phyloP scores from a whole-genome alignment of 2,113 vertebrate species.

The Vombatus ursinus region DNA sequence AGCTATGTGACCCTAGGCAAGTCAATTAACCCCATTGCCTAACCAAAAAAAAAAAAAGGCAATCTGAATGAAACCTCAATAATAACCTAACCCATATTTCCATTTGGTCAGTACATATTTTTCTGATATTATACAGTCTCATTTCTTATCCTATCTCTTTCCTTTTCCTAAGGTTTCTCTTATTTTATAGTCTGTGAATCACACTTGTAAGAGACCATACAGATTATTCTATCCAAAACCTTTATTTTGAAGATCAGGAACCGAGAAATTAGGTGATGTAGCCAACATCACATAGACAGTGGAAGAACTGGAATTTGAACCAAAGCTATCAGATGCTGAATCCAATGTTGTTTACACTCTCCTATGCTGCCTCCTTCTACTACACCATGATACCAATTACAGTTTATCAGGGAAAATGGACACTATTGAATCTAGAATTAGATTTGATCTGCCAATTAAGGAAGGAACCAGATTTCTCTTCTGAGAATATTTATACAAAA shows the following conservation, averaged over 20 bases:
- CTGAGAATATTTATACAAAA: constrained; percentile 56
- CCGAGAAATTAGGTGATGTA: neutral
- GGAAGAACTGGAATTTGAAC: neutral
- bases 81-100: neutral
- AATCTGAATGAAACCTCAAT: neutral
- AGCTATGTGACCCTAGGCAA: too few species aligned
- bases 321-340: neutral
- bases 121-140: neutral
- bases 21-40: too few species aligned
- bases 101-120: neutral
- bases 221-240: neutral
- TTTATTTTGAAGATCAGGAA: neutral
- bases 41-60: too few species aligned
- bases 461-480: neutral
- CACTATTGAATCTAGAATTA: neutral
- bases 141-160: neutral
- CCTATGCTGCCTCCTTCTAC: neutral
- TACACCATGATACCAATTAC: neutral
- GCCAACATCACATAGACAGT: neutral
- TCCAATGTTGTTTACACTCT: neutral
- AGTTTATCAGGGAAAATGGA: neutral
- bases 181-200: neutral
- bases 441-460: neutral
- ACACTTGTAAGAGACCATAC: neutral
- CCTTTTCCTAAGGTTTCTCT: neutral